phyloP scores from a whole-genome alignment of 1,140 invertebrate genomes.

The Mylabris phalerata region DNA sequence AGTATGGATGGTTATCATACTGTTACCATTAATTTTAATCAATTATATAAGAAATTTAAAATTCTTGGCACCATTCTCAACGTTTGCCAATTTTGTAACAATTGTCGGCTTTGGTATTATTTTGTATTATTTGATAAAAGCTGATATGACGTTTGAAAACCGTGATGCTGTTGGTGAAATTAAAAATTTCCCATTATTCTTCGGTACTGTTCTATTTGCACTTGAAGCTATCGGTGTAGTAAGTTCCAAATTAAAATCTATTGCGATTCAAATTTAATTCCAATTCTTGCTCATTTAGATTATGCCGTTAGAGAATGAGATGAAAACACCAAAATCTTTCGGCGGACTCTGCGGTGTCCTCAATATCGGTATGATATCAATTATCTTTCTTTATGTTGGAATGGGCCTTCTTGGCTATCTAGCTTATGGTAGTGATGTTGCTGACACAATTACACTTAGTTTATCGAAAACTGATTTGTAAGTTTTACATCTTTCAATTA shows the following conservation, averaged over 20 bases:
- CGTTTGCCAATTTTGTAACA: slow-evolving; percentile 62
- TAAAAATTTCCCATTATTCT: slow-evolving; percentile 55
- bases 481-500: slow-evolving; percentile 30
- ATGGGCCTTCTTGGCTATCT: slow-evolving; percentile 78
- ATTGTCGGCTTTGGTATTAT: slow-evolving; percentile 60
- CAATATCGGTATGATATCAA: slow-evolving; percentile 68
- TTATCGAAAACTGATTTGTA: slow-evolving; percentile 52
- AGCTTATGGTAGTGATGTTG: slow-evolving; percentile 56
- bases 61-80: slow-evolving; percentile 64
- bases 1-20: slow-evolving; percentile 56
- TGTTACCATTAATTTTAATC: slow-evolving; percentile 62
- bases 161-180: slow-evolving; percentile 46
- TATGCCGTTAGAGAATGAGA: slow-evolving; percentile 78
- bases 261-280: background rate
- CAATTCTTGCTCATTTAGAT: slow-evolving; percentile 49
- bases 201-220: slow-evolving; percentile 84
- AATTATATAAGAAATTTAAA: slow-evolving; percentile 69
- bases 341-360: slow-evolving; percentile 64
- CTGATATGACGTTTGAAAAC: slow-evolving; percentile 46
- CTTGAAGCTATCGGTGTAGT: slow-evolving; percentile 69
- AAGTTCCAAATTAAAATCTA: slow-evolving; percentile 19
- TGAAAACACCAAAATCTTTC: slow-evolving; percentile 69
- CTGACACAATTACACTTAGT: slow-evolving; percentile 65
- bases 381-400: slow-evolving; percentile 62
- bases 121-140: slow-evolving; percentile 58